These are phyloP conservation scores for Capra hircus DNA, from an alignment of 2,113 vertebrate species.

Conservation along the genomic window DNA sequence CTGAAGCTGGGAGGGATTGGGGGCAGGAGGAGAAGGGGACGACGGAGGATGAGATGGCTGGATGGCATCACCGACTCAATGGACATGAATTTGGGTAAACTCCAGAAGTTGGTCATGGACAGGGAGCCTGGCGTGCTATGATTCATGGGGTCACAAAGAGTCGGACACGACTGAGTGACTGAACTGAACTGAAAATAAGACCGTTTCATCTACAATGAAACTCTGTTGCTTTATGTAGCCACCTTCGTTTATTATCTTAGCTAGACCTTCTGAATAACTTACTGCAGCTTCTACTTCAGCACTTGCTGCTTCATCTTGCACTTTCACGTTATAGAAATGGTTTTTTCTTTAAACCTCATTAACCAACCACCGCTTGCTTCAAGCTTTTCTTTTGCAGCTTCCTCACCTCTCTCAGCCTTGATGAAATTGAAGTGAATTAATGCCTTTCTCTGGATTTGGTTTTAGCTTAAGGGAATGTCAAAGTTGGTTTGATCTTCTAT, in stretches of 20 bases:
- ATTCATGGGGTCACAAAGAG: too few relatives aligned
- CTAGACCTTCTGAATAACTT: not conserved
- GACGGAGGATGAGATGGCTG: too few relatives aligned
- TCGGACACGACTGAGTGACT: accelerated
- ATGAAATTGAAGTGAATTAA: not conserved
- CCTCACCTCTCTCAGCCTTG: not conserved
- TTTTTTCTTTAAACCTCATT: not conserved
- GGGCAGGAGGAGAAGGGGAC: too few relatives aligned
- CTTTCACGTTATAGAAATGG: not conserved
- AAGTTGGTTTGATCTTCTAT: not conserved
- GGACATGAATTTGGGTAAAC: too few relatives aligned
- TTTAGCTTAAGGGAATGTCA: not conserved
- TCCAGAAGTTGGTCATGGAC: too few relatives aligned
- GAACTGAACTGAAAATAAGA: not conserved
- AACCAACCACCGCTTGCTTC: accelerated
- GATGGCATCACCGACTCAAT: too few relatives aligned
- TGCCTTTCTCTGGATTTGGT: not conserved
- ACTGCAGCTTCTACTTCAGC: not conserved
- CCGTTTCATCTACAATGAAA: not conserved
- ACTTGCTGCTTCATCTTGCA: not conserved
- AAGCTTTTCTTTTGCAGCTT: not conserved
- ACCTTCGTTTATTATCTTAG: not conserved
- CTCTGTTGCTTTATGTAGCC: not conserved
- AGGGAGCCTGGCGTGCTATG: too few relatives aligned
- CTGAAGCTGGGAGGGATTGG: too few relatives aligned